These are phyloP conservation scores for Callosobruchus maculatus DNA, from an alignment of 2,888 invertebrate genomes.

Conservation along the genomic window DNA sequence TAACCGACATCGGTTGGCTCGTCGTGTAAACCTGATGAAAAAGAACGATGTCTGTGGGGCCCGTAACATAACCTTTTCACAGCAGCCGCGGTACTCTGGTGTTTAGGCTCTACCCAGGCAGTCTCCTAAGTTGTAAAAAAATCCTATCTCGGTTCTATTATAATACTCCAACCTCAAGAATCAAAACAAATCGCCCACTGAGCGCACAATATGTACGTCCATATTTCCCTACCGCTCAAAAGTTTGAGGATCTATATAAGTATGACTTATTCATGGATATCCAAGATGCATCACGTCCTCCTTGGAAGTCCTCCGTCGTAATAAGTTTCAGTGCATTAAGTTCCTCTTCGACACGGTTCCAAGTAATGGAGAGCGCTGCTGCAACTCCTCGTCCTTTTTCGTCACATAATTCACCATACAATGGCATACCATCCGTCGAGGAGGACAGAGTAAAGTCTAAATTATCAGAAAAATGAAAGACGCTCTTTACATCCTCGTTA, in stretches of 20 bases:
- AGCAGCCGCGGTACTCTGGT: too few species aligned
- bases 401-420: not conserved
- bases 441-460: not conserved
- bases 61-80: too few species aligned
- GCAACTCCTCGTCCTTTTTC: not conserved
- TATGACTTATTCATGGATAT: not conserved
- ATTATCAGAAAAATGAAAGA: not conserved
- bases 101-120: too few species aligned
- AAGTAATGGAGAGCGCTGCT: not conserved
- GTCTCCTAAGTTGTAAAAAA: too few species aligned
- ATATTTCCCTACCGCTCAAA: too few species aligned
- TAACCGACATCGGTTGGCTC: too few species aligned
- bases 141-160: too few species aligned
- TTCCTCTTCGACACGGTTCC: not conserved
- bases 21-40: too few species aligned
- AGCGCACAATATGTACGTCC: too few species aligned
- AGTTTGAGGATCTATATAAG: not conserved
- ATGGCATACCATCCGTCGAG: not conserved
- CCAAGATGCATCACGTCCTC: not conserved
- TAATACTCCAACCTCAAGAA: too few species aligned
- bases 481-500: not conserved
- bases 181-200: too few species aligned
- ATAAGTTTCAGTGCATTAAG: not conserved
- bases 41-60: too few species aligned
- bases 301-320: not conserved